A percentile compares a stretch with the other conserved stretches of the same genome.
Conservation (phyloP, 1,140 invertebrate species). For the Penaeus japonicus region DNA sequence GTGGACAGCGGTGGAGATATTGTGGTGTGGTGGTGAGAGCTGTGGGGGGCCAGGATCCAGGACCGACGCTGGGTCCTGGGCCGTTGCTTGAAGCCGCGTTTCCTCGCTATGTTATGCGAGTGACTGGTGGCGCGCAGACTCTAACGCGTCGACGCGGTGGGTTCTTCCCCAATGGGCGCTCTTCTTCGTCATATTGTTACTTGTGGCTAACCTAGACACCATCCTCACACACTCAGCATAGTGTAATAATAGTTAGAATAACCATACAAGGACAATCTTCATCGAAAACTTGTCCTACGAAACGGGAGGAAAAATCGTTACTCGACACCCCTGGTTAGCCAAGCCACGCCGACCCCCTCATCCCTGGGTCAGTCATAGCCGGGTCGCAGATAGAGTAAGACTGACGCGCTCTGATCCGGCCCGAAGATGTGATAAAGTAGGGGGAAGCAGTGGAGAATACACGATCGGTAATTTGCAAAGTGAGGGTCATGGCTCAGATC, state of each 20-base stretch:
- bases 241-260: too few relatives aligned
- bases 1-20: not conserved
- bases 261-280: too few relatives aligned
- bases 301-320: slow-evolving; percentile 40
- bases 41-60: slow-evolving; percentile 34
- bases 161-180: not conserved
- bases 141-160: slow-evolving; percentile 33
- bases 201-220: not conserved
- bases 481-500: not conserved
- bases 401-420: slow-evolving; percentile 6
- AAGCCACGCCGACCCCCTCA: slow-evolving; percentile 27
- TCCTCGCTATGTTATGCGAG: slow-evolving; percentile 16
- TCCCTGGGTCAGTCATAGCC: slow-evolving; percentile 35
- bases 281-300: slow-evolving; percentile 10
- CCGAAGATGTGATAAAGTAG: slow-evolving; percentile 36
- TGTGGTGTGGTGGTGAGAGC: slow-evolving; percentile 8
- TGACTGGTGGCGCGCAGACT: slow-evolving; percentile 16
- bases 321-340: slow-evolving; percentile 30
- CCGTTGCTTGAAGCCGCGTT: slow-evolving; percentile 29
- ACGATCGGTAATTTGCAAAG: not conserved
- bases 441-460: not conserved
- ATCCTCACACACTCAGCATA: too few relatives aligned
- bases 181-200: not conserved
- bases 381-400: slow-evolving; percentile 10
- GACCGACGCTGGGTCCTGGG: slow-evolving; percentile 32